These are phyloP conservation scores for Etheostoma nigrum DNA, from an alignment of 2,797 vertebrate genomes.

Conservation along the genomic window DNA sequence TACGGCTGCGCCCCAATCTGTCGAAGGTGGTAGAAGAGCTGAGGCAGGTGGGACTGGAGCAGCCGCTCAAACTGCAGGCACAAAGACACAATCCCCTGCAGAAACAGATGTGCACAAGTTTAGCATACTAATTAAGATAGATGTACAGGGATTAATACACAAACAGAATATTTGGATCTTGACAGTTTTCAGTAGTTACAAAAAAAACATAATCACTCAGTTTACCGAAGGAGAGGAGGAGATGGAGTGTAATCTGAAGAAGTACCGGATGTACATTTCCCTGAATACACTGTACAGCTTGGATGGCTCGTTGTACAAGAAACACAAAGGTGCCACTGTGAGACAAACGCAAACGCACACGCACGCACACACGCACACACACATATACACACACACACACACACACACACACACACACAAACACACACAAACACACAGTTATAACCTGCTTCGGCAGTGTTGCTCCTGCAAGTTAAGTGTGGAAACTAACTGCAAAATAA, in stretches of 20 bases:
- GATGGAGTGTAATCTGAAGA: slow-evolving; percentile 98
- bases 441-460: background rate
- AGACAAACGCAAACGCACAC: slow-evolving; percentile 44
- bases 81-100: slow-evolving; percentile 94
- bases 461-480: background rate
- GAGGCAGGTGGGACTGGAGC: slow-evolving; percentile 95
- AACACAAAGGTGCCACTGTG: slow-evolving; percentile 97
- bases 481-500: background rate
- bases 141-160: background rate
- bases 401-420: slow-evolving; percentile 38
- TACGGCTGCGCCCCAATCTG: slow-evolving; percentile 98
- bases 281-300: slow-evolving; percentile 96
- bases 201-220: slow-evolving; percentile 18
- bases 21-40: slow-evolving; percentile 96
- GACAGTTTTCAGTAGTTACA: background rate
- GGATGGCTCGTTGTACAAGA: slow-evolving; percentile 97
- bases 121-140: background rate
- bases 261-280: slow-evolving; percentile 98
- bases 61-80: slow-evolving; percentile 98
- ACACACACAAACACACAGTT: slow-evolving; percentile 36
- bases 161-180: background rate
- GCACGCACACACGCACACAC: slow-evolving; percentile 35
- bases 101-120: slow-evolving; percentile 49
- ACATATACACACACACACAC: slow-evolving; percentile 24
- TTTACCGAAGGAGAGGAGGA: slow-evolving; percentile 96